phyloP scores from a whole-genome alignment of 2,113 vertebrate genomes.

The Glaucidium brasilianum region DNA sequence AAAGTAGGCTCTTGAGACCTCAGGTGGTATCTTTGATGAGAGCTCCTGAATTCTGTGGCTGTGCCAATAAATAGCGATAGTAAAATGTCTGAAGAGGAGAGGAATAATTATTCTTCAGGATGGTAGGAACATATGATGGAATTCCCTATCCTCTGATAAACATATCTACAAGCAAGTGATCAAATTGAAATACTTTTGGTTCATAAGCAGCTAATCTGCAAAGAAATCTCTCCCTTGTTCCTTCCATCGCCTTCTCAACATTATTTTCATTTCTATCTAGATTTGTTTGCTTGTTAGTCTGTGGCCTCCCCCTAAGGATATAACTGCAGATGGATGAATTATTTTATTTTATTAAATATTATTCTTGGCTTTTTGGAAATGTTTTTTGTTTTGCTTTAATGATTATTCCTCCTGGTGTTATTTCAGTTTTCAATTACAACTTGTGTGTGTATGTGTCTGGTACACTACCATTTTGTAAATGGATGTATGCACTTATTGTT shows the following conservation, averaged over 20 bases:
- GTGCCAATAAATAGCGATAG: neutral
- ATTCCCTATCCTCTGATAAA: slow-evolving; percentile 47
- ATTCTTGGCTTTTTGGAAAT: slow-evolving; percentile 71
- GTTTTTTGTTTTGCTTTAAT: slow-evolving; percentile 57
- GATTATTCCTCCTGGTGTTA: slow-evolving; percentile 73
- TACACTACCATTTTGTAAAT: slow-evolving; percentile 73
- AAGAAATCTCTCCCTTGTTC: slow-evolving; percentile 44
- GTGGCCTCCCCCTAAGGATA: slow-evolving; percentile 50
- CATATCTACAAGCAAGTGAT: slow-evolving; percentile 27
- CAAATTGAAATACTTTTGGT: slow-evolving; percentile 55
- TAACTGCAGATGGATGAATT: slow-evolving; percentile 69
- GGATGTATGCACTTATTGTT: slow-evolving; percentile 71
- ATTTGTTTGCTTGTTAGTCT: slow-evolving; percentile 69
- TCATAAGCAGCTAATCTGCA: slow-evolving; percentile 66
- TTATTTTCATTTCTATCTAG: slow-evolving; percentile 62
- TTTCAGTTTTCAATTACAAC: slow-evolving; percentile 77
- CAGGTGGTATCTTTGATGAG: neutral
- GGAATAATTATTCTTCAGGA: slow-evolving; percentile 13
- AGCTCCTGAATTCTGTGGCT: neutral
- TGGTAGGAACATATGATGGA: slow-evolving; percentile 11
- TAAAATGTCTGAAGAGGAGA: neutral
- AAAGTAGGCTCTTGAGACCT: neutral
- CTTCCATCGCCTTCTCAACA: neutral
- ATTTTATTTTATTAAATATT: slow-evolving; percentile 76
- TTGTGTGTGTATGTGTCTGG: slow-evolving; percentile 48